A percentile compares a stretch with the other conserved stretches of the same genome.
phyloP scores from a whole-genome alignment of 2,113 vertebrate genomes.

The Delphinapterus leucas region DNA sequence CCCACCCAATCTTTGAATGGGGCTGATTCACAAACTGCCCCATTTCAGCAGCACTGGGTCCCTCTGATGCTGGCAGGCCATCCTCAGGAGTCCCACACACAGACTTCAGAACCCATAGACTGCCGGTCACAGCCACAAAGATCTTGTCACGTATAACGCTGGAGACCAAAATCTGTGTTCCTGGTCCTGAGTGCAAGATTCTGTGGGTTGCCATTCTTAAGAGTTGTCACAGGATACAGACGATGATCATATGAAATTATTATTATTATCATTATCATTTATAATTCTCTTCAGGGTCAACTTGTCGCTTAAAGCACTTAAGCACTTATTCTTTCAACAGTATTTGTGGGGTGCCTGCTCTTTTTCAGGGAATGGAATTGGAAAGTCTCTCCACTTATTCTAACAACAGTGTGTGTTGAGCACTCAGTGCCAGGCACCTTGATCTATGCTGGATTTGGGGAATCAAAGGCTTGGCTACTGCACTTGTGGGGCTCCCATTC shows the following conservation, averaged over 20 bases:
- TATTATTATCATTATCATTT: not conserved
- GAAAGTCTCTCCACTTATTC: not conserved
- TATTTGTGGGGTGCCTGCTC: not conserved
- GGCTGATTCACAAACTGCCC: not conserved
- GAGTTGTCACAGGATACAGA: not conserved
- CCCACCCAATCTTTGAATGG: constrained; percentile 34
- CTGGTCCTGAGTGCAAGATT: not conserved
- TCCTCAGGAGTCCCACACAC: not conserved
- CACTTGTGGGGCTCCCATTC: not conserved
- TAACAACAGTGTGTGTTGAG: not conserved
- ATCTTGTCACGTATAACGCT: not conserved
- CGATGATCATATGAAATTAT: not conserved
- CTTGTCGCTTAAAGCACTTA: not conserved
- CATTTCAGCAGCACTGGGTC: accelerated
- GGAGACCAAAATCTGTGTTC: not conserved
- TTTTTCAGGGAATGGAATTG: not conserved
- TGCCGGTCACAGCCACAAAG: not conserved
- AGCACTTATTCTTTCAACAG: not conserved
- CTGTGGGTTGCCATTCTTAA: not conserved
- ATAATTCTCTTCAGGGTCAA: not conserved
- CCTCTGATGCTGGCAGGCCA: not conserved
- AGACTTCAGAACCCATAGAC: not conserved
- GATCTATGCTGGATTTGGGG: accelerated
- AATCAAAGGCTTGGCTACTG: not conserved
- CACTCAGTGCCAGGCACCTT: not conserved